These are phyloP conservation scores for Leucosticte australis DNA, from an alignment of 2,113 vertebrate species.

Conservation along the genomic window DNA sequence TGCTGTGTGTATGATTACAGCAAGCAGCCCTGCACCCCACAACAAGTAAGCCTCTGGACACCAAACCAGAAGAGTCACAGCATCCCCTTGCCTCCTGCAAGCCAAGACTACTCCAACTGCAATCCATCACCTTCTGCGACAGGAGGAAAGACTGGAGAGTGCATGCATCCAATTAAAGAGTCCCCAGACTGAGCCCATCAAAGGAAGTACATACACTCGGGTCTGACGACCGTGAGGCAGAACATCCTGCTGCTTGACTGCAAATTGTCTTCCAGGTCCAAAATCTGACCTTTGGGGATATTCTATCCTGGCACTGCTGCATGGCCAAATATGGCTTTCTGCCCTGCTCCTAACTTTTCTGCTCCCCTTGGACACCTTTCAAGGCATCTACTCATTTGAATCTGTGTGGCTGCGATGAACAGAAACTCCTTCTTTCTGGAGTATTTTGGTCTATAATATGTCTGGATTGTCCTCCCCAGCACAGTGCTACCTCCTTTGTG, in stretches of 20 bases:
- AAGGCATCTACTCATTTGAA: neutral
- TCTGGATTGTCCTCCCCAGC: neutral
- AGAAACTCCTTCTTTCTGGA: neutral
- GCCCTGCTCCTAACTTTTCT: neutral
- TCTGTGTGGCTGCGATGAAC: neutral
- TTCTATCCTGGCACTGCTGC: neutral
- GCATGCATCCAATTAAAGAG: neutral
- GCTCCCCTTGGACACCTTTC: neutral
- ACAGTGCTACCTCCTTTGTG: neutral
- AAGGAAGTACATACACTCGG: constrained; percentile 14
- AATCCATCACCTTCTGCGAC: neutral
- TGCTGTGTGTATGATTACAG: neutral
- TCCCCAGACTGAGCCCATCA: neutral
- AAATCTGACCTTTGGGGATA: neutral
- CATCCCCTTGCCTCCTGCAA: neutral
- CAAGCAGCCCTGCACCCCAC: rapidly evolving
- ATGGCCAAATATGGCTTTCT: neutral
- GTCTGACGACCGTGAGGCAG: neutral
- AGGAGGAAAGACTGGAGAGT: neutral
- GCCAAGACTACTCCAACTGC: neutral
- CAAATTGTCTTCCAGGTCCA: neutral
- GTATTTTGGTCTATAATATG: neutral
- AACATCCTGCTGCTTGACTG: neutral
- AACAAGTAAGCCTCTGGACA: neutral
- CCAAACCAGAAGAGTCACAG: neutral